A percentile compares a stretch with the other conserved stretches of the same genome.
Conservation (phyloP, 2,888 invertebrate species). For the Andrena trimmerana region DNA sequence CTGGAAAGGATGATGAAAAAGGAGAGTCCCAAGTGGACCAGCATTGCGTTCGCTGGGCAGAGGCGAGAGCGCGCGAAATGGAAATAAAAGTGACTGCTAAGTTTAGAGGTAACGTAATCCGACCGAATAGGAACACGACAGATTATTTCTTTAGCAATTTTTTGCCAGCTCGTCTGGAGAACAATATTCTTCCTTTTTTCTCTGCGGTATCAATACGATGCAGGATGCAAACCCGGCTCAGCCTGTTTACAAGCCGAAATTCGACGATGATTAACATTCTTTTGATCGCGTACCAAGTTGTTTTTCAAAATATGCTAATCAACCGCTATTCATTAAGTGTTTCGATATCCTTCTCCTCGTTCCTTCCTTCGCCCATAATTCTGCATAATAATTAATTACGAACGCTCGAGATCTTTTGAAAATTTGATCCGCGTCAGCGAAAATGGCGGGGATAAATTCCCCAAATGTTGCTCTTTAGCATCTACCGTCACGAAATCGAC, state of each 20-base stretch:
- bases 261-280: constrained; percentile 44
- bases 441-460: no score
- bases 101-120: constrained; percentile 49
- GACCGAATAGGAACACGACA: constrained; percentile 15
- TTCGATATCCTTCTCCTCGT: not conserved
- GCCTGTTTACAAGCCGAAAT: constrained; percentile 43
- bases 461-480: no score
- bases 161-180: constrained; percentile 4
- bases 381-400: not conserved
- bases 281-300: not conserved
- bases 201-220: not conserved
- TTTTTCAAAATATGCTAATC: constrained; percentile 1
- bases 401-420: not conserved
- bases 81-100: constrained; percentile 38
- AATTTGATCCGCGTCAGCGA: not conserved
- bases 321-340: constrained; percentile 7
- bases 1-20: not conserved
- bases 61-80: constrained; percentile 14
- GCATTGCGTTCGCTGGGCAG: not conserved
- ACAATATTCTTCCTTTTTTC: constrained; percentile 24
- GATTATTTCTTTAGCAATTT: constrained; percentile 42
- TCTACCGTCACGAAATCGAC: not conserved
- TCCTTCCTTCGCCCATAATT: not conserved
- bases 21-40: not conserved
- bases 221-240: constrained; percentile 24